Conservation (phyloP, 2,113 vertebrate species). For the Gila orcuttii region DNA sequence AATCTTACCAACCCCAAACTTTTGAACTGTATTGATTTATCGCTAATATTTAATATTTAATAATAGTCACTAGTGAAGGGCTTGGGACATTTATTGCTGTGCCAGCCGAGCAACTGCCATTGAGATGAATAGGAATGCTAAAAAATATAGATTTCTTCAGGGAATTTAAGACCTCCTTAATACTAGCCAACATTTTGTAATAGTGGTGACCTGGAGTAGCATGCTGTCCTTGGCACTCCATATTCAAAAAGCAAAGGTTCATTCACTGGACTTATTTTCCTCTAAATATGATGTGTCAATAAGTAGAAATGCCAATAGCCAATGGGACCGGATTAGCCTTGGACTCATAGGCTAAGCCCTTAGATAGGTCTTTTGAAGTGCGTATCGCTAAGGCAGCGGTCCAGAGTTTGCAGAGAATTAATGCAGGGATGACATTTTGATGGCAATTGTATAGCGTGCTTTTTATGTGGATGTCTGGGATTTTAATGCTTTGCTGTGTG, state of each 20-base stretch:
- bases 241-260: not conserved
- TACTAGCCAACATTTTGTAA: not conserved
- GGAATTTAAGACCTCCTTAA: conserved; percentile 10
- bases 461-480: conserved; percentile 68
- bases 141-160: not conserved
- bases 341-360: not conserved
- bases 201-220: conserved; percentile 16
- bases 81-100: not conserved
- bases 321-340: not conserved
- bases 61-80: not conserved
- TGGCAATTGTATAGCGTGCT: conserved; percentile 63
- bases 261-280: conserved; percentile 20
- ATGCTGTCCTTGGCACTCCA: conserved; percentile 22
- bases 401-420: conserved; percentile 62
- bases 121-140: conserved; percentile 15
- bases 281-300: conserved; percentile 33
- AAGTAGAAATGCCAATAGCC: conserved; percentile 58
- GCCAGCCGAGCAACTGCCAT: not conserved
- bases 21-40: not conserved
- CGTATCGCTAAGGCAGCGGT: conserved; percentile 48
- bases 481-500: conserved; percentile 62
- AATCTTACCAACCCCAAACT: not conserved
- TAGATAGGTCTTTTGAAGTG: conserved; percentile 48
- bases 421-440: conserved; percentile 73
- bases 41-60: not conserved